Percentiles rank a stretch among this genome's conserved stretches.
phyloP scores from a whole-genome alignment of 23 tunicate species.

The Styela clava region DNA sequence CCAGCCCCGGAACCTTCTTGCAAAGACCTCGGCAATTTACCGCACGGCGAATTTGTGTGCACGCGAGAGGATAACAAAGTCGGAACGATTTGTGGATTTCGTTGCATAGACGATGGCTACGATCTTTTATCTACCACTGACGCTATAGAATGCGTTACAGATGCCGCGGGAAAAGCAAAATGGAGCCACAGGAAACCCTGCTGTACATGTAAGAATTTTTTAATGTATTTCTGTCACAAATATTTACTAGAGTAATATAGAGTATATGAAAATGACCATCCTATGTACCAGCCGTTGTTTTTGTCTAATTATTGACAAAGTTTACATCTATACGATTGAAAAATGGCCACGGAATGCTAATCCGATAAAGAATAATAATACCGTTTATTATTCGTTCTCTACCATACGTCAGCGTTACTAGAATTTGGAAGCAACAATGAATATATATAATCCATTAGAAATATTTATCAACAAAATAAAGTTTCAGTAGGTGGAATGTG shows the following conservation, averaged over 20 bases:
- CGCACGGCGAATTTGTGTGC: slow-evolving; percentile 1
- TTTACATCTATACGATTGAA: too few species aligned
- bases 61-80: not conserved
- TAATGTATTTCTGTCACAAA: not conserved
- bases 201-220: not conserved
- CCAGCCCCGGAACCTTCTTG: not conserved
- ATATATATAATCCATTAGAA: too few species aligned
- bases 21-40: not conserved
- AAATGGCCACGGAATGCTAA: too few species aligned
- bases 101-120: slow-evolving; percentile 7
- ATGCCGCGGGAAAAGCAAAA: not conserved
- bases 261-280: not conserved
- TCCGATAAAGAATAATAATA: too few species aligned
- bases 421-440: too few species aligned
- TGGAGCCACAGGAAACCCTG: slow-evolving; percentile 16
- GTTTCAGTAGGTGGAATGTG: too few species aligned
- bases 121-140: not conserved
- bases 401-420: too few species aligned
- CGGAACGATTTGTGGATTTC: slow-evolving; percentile 5
- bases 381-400: too few species aligned
- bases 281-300: not conserved
- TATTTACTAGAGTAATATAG: not conserved
- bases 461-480: too few species aligned
- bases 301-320: too few species aligned
- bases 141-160: not conserved